These are phyloP conservation scores for Agrotis clavis DNA, from an alignment of 2,888 invertebrate species.

Conservation along the genomic window DNA sequence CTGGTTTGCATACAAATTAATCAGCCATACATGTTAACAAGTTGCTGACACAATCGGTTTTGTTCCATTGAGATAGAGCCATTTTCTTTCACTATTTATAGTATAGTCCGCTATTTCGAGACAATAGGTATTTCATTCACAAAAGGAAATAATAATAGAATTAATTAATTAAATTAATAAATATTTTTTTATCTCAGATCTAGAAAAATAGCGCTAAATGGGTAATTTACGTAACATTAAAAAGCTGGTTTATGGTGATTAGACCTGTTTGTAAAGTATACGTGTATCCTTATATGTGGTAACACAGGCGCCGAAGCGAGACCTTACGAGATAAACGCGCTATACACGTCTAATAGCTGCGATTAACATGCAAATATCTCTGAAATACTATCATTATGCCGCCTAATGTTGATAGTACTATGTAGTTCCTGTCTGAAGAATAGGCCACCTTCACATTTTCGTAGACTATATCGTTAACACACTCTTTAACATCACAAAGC, in stretches of 20 bases:
- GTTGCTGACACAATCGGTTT: slow-evolving; percentile 18
- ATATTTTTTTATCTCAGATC: slow-evolving; percentile 45
- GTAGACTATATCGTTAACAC: neutral
- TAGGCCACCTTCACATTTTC: neutral
- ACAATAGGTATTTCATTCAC: slow-evolving; percentile 30
- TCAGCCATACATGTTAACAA: slow-evolving; percentile 22
- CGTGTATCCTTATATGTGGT: slow-evolving; percentile 66
- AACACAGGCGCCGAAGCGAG: slow-evolving; percentile 65
- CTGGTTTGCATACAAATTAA: slow-evolving; percentile 48
- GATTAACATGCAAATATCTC: slow-evolving; percentile 71
- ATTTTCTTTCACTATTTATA: slow-evolving; percentile 15
- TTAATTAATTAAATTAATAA: slow-evolving; percentile 23
- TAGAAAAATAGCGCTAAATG: slow-evolving; percentile 60
- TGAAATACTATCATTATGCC: slow-evolving; percentile 55
- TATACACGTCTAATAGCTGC: slow-evolving; percentile 66
- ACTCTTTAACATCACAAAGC: neutral
- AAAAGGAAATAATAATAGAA: slow-evolving; percentile 24
- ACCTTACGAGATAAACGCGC: slow-evolving; percentile 68
- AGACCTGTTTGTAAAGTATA: slow-evolving; percentile 68
- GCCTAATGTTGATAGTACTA: slow-evolving; percentile 26
- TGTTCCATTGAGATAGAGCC: slow-evolving; percentile 21
- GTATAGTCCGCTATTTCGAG: neutral
- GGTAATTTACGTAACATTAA: slow-evolving; percentile 62
- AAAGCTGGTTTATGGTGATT: slow-evolving; percentile 69
- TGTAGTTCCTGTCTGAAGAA: slow-evolving; percentile 5